phyloP scores from a whole-genome alignment of 2,888 invertebrate genomes.

The Cynaeus angustus region DNA sequence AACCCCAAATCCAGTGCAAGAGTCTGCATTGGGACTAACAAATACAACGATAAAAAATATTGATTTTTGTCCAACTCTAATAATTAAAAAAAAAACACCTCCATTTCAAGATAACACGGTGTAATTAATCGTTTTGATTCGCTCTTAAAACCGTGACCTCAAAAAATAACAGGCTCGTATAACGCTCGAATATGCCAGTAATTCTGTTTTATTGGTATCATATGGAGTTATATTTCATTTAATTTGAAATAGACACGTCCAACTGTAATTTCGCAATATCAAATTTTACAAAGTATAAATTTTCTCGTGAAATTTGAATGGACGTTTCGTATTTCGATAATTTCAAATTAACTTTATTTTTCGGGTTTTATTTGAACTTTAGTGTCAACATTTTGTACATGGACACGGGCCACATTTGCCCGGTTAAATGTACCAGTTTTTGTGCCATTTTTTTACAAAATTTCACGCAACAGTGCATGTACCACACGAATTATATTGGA shows the following conservation, averaged over 20 bases:
- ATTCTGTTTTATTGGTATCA: slow-evolving; percentile 5
- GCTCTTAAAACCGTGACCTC: slow-evolving; percentile 8
- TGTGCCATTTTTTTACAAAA: too few relatives aligned
- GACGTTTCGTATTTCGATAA: too few relatives aligned
- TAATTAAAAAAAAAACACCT: too few relatives aligned
- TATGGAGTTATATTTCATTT: slow-evolving; percentile 9
- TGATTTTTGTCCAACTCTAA: too few relatives aligned
- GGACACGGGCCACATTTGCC: background rate
- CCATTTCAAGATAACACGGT: background rate
- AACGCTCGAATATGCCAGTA: slow-evolving; percentile 9
- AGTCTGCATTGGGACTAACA: background rate
- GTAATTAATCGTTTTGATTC: slow-evolving; percentile 17
- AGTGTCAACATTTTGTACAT: too few relatives aligned
- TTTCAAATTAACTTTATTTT: too few relatives aligned
- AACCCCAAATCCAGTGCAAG: background rate
- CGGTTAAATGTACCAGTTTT: too few relatives aligned
- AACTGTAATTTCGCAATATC: background rate
- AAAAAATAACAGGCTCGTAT: slow-evolving; percentile 15
- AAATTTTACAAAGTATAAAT: background rate
- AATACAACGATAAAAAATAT: background rate
- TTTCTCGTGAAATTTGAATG: background rate
- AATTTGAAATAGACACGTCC: slow-evolving; percentile 7
- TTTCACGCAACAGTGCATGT: too few relatives aligned
- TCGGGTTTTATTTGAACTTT: too few relatives aligned
- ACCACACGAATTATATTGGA: too few relatives aligned